A percentile compares a stretch with the other conserved stretches of the same genome.
phyloP scores from a whole-genome alignment of 1,140 invertebrate genomes.

The Centruroides sculpturatus region DNA sequence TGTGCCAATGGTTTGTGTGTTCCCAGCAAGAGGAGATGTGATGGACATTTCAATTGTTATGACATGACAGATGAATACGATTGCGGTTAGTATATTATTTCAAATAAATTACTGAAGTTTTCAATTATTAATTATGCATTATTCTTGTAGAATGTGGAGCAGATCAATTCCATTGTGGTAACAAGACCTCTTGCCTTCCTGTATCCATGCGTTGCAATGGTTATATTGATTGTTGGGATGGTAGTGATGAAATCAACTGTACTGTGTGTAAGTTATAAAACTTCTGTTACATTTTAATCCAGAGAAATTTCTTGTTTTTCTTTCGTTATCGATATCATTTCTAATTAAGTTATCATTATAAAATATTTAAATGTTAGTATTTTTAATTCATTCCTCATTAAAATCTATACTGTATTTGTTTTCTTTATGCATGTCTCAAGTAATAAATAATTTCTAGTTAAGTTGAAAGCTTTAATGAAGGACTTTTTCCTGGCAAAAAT shows the following conservation, averaged over 20 bases:
- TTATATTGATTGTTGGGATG: constrained; percentile 57
- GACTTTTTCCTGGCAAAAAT: too few species aligned
- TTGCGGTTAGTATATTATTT: constrained; percentile 46
- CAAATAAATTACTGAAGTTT: neutral
- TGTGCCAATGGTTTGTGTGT: constrained; percentile 14
- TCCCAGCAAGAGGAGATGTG: neutral
- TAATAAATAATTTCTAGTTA: too few species aligned
- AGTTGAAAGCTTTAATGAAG: too few species aligned
- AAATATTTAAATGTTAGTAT: too few species aligned
- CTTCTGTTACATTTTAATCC: too few species aligned
- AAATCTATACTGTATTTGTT: too few species aligned
- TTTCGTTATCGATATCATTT: too few species aligned
- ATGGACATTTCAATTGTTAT: constrained; percentile 60
- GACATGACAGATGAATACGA: constrained; percentile 61
- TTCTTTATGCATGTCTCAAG: too few species aligned
- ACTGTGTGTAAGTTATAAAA: constrained; percentile 36
- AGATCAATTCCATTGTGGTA: constrained; percentile 58
- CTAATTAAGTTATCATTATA: too few species aligned
- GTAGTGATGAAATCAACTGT: constrained; percentile 62
- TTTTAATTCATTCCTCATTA: too few species aligned
- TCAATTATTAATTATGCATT: too few species aligned
- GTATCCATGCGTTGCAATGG: constrained; percentile 57
- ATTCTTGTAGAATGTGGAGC: constrained; percentile 45
- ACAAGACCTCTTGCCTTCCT: constrained; percentile 55
- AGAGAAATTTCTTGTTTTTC: too few species aligned